phyloP scores from a whole-genome alignment of 2,888 invertebrate species.

The Eristalis pertinax region DNA sequence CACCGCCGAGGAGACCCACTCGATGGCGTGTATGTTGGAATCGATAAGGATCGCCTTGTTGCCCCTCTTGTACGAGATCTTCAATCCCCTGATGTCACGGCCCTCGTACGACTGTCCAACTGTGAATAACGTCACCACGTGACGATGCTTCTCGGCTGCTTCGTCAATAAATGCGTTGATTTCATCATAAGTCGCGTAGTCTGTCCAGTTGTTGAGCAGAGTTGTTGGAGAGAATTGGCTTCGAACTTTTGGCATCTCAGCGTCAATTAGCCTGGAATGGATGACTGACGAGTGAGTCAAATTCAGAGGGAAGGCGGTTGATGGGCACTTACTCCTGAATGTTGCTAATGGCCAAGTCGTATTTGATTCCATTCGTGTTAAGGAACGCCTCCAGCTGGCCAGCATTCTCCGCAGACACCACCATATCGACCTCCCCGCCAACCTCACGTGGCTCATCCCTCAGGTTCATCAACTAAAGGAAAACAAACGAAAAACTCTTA shows the following conservation, averaged over 20 bases:
- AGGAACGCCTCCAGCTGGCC: not conserved
- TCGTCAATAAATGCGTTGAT: constrained; percentile 84
- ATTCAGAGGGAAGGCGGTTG: not conserved
- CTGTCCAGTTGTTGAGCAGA: constrained; percentile 81
- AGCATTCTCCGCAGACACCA: not conserved
- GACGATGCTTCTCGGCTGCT: constrained; percentile 81
- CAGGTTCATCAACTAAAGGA: not conserved
- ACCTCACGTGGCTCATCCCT: not conserved
- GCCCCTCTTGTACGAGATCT: constrained; percentile 77
- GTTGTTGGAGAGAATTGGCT: not conserved
- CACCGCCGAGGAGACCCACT: constrained; percentile 88
- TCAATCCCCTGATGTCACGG: constrained; percentile 83
- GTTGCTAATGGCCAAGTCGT: not conserved
- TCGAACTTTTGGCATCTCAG: not conserved
- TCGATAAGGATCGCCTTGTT: constrained; percentile 85
- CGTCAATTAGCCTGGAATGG: not conserved
- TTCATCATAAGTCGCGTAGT: constrained; percentile 84
- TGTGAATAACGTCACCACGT: constrained; percentile 81
- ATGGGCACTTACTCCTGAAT: not conserved
- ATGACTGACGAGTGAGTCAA: not conserved
- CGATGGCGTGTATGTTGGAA: constrained; percentile 85
- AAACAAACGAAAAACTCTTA: not conserved
- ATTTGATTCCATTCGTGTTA: not conserved
- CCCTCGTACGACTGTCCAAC: constrained; percentile 84
- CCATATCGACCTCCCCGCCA: not conserved